Percentiles rank a stretch among this genome's conserved stretches.
These are phyloP conservation scores for Indicator maculatus DNA, from an alignment of 2,113 vertebrate genomes.

Conservation along the genomic window DNA sequence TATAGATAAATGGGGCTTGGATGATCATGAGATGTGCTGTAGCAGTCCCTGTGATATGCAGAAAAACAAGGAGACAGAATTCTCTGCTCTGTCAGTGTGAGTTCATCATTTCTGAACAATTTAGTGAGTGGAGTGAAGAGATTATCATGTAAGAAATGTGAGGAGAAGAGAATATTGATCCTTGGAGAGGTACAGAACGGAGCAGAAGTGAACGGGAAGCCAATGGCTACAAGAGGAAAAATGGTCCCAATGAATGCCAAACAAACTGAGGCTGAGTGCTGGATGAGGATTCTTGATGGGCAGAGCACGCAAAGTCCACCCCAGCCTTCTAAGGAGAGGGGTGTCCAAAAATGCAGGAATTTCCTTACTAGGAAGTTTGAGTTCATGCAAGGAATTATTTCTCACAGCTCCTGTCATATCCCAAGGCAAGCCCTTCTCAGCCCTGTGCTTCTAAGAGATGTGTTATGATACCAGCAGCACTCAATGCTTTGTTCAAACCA, in stretches of 20 bases:
- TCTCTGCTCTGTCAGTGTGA: not conserved
- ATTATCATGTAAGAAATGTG: not conserved
- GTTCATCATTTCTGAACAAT: not conserved
- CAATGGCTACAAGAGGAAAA: not conserved
- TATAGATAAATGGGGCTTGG: not conserved
- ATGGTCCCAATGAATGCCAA: not conserved
- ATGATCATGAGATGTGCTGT: not conserved
- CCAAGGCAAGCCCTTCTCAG: not conserved
- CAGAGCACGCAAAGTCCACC: not conserved
- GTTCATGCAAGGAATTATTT: not conserved
- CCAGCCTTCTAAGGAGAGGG: not conserved
- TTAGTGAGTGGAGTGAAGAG: not conserved
- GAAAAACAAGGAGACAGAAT: not conserved
- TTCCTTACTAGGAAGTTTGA: not conserved
- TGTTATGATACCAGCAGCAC: rapidly evolving
- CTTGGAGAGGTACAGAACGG: not conserved
- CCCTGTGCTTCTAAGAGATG: not conserved
- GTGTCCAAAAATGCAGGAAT: not conserved
- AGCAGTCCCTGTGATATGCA: not conserved
- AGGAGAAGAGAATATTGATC: not conserved
- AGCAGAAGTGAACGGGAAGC: not conserved
- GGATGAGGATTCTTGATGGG: not conserved
- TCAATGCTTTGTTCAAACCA: not conserved
- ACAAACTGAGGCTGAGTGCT: not conserved
- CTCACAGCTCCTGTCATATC: not conserved